Evolutionary conservation across 2,113 vertebrate genomes (phyloP), one percentile per base, ranked within the genome.

Genomic region (Cyanoderma ruficeps): DNA sequence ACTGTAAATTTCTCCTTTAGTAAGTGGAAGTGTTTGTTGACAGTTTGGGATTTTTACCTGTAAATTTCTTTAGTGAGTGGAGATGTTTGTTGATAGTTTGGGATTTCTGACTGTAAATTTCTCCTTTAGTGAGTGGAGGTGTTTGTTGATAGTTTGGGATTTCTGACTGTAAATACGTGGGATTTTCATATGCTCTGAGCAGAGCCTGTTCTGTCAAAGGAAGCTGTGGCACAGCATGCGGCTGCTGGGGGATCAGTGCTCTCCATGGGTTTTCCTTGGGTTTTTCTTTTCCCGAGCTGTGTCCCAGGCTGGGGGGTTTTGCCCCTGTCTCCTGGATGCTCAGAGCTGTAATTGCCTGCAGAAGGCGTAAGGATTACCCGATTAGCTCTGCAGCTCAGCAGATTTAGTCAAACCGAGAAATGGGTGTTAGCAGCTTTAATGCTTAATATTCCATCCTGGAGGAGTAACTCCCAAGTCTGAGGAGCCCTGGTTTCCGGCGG

Each of bases 321-420:
- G 30, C 24, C 35, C 77, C 46, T 42, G n/a, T 53, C 65, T 93
- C 44, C 31, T 37, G 84, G 75, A 28, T 93, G 65, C 74, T 90
- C 41, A 37, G 83, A 81, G 91, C 64, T 85, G 56, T 56, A 96
- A 86, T 59, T 92, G 71, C 75, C 64, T 92, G 71, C 53, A 81
- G 41, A 78, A 94, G 60, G 52, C 18, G 1, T 63, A 30, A 64
- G 93, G 92, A 91, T 94, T 95, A 87, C 87, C 46, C 28, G 68
- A 95, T 94, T 87, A 96, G 82, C 91, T 89, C 52, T 63, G 57
- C 68, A 52, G 90, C 90, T 93, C 88, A 83, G 76, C 83, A 94
- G 92, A 81, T 92, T 86, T 67, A 92, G 87, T 88, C 94, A 94
- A 92, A 96, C 68, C 84, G 94, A 81, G 90, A 92, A 97, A 91